Conservation (phyloP, 2,888 invertebrate species). For the Eristalinus sepulchralis region DNA sequence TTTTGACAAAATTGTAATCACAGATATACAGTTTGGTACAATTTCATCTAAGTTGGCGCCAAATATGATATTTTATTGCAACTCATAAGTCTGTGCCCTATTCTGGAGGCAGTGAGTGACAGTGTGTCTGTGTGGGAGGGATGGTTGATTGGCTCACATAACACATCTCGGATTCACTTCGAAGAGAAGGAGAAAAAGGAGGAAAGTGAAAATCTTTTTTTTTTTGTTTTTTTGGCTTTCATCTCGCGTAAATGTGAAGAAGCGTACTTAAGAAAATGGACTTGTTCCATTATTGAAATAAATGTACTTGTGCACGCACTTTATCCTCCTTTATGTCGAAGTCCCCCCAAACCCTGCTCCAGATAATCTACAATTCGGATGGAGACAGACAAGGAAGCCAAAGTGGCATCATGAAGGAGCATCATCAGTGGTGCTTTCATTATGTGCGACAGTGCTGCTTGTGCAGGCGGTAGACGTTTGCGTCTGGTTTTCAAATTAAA, state of each 20-base stretch:
- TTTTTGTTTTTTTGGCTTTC: conserved; percentile 21
- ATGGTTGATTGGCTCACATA: conserved; percentile 58
- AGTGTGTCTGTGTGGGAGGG: conserved; percentile 9
- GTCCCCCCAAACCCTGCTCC: neutral
- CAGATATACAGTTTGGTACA: conserved; percentile 63
- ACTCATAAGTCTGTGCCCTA: conserved; percentile 67
- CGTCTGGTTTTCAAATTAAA: conserved; percentile 65
- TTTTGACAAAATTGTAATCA: conserved; percentile 69
- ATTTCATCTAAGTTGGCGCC: conserved; percentile 77
- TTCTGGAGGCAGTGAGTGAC: neutral
- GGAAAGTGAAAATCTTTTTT: conserved; percentile 14
- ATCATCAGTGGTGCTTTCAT: conserved; percentile 8
- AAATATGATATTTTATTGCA: conserved; percentile 77
- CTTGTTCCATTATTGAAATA: conserved; percentile 63
- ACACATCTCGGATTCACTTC: neutral
- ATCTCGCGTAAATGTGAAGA: conserved; percentile 25
- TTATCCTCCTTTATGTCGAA: conserved; percentile 19
- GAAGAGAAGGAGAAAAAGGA: neutral
- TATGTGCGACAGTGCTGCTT: neutral
- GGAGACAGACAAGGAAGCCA: conserved; percentile 36
- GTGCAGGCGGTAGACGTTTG: conserved; percentile 38
- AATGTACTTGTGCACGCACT: conserved; percentile 43
- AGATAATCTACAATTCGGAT: conserved; percentile 42
- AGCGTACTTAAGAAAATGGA: conserved; percentile 55
- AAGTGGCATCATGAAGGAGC: neutral